These are phyloP conservation scores for Chaetops frenatus DNA, from an alignment of 2,113 vertebrate species.

Conservation along the genomic window DNA sequence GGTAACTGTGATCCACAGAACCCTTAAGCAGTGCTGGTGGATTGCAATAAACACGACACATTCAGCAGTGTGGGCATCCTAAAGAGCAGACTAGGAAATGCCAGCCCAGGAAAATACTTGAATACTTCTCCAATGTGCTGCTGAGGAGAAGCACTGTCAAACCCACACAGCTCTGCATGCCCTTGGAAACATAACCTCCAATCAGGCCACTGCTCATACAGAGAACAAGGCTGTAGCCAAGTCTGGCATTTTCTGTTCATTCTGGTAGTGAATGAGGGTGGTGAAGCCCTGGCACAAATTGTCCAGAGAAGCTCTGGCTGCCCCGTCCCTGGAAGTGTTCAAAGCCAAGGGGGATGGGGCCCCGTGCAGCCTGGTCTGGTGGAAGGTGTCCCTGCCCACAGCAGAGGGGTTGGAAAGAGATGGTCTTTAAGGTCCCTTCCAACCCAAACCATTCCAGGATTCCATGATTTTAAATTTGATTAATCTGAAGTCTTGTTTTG, in stretches of 20 bases:
- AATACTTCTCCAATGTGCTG: not conserved
- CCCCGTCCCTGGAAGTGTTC: not conserved
- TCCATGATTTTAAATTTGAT: not conserved
- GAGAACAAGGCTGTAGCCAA: not conserved
- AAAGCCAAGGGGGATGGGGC: not conserved
- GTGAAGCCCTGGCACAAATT: not conserved
- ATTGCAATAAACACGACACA: not conserved
- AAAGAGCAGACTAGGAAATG: not conserved
- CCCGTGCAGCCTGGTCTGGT: not conserved
- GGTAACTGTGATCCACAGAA: not conserved
- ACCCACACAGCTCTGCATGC: not conserved
- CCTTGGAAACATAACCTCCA: not conserved
- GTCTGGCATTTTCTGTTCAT: not conserved
- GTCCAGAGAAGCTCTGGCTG: not conserved
- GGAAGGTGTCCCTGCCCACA: not conserved
- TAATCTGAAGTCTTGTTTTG: not conserved
- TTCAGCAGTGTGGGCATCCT: not conserved
- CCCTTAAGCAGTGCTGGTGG: not conserved
- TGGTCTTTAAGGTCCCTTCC: not conserved
- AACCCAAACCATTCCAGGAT: not conserved
- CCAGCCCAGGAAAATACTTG: not conserved
- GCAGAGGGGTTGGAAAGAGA: not conserved
- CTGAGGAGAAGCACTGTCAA: not conserved
- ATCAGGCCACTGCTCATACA: not conserved
- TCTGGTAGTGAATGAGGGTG: not conserved